Base-by-base conservation (phyloP, 64 coral and sea anemone species). In the Stichodactyla mertensii region DNA sequence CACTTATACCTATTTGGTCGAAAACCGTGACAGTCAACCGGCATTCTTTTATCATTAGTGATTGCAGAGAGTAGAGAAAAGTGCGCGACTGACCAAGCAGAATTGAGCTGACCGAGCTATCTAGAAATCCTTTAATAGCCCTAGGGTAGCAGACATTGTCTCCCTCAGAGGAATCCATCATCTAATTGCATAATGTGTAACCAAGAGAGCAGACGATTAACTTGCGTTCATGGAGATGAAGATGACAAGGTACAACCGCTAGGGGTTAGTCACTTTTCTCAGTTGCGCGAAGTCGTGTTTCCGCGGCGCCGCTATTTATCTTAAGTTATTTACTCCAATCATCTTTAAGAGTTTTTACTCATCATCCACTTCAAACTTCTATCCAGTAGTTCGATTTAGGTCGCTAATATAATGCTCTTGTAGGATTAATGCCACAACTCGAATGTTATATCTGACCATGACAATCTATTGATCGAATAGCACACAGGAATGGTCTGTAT, bases 301-400 rank as follows among this genome's bases (percentile, higher is more conserved):
- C 78, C 12, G 69, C 24, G 23, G 78, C 36, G 52, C 78, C 78
- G 51, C 51, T 81, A 54, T n/a, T 74, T 54, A 54, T 16, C 22
- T 52, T 54, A 53, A 15, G 26, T 15, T 81, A 52, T 55, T 81
- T 55, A 81, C 54, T 81, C 51, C 83, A 24, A 36, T 85, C 56
- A 61, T 36, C 55, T 58, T 85, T 36, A 85, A 85, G 83, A 61
- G 83, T 85, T 20, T 45, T 85, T 58, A 85, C 19, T 85, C 83
- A 85, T 85, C 83, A 85, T 85, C 83, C 83, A 85, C 83, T 85
- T 85, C 83, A 85, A 52, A 85, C 27, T 15, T 62, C 60, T 55
- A 85, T 61, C 54, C 7, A 85, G 28, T 58, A 85, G 24, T n/a
- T 81, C 78, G 78, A 81, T 81, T 81, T 55, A 81, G 78, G 52